These are phyloP conservation scores for Cynodonichthys magdalenae DNA, from an alignment of 2,797 vertebrate species.

Conservation along the genomic window DNA sequence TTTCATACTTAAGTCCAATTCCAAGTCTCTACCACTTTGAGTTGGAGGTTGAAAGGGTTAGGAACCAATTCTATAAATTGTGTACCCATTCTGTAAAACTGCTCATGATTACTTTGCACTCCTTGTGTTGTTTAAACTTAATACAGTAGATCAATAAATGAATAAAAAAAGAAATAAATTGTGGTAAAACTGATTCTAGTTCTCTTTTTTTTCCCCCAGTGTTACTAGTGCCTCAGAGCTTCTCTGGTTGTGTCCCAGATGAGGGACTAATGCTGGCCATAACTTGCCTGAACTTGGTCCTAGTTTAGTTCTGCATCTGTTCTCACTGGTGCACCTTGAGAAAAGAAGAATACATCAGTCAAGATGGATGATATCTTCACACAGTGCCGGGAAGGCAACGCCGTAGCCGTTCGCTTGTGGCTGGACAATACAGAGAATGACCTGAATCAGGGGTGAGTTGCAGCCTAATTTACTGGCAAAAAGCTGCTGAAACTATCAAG, in stretches of 20 bases:
- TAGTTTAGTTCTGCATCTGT: conserved; percentile 30
- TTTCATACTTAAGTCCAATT: too few relatives aligned
- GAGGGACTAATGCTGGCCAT: conserved; percentile 71
- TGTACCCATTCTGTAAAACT: too few relatives aligned
- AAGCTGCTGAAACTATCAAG: not conserved
- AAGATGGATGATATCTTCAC: conserved; percentile 97
- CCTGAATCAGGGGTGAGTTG: conserved; percentile 95
- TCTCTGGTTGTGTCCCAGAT: conserved; percentile 40
- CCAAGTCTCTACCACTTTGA: too few relatives aligned
- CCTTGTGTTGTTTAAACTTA: too few relatives aligned
- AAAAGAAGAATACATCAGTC: conserved; percentile 34
- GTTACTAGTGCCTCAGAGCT: conserved; percentile 10
- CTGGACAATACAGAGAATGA: conserved; percentile 99
- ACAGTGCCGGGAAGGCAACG: conserved; percentile 97
- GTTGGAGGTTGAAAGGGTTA: too few relatives aligned
- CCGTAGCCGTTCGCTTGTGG: conserved; percentile 96
- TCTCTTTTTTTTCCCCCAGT: conserved; percentile 16
- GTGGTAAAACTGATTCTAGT: too few relatives aligned
- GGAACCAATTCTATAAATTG: too few relatives aligned
- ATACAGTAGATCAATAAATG: too few relatives aligned
- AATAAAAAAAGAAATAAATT: too few relatives aligned
- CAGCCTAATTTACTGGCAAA: not conserved
- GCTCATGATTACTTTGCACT: too few relatives aligned
- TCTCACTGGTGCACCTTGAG: conserved; percentile 18
- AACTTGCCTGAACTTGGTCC: conserved; percentile 46